Conservation (phyloP, 2,113 vertebrate genomes). For the Centropristis striata region DNA sequence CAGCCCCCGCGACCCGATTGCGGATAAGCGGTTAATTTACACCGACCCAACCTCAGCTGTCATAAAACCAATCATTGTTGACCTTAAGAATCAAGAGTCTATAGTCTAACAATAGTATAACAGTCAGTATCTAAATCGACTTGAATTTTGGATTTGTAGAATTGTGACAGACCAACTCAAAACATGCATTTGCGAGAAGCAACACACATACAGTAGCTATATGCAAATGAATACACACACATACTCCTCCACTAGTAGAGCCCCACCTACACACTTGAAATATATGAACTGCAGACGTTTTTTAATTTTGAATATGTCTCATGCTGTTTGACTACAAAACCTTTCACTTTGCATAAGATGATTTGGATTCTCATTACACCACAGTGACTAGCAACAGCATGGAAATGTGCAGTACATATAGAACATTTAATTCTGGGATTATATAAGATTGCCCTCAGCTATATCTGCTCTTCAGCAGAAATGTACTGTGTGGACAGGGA, state of each 20-base stretch:
- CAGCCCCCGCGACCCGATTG: too few relatives aligned
- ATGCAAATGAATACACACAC: constrained; percentile 1
- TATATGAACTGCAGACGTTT: constrained; percentile 9
- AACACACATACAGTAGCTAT: background rate
- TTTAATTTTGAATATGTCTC: constrained; percentile 13
- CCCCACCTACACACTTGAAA: background rate
- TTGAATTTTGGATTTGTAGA: too few relatives aligned
- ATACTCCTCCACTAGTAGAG: background rate
- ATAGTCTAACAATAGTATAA: too few relatives aligned
- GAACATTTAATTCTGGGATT: constrained; percentile 42
- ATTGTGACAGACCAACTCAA: too few relatives aligned
- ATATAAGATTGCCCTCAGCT: constrained; percentile 23
- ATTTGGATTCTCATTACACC: constrained; percentile 30
- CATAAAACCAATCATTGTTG: too few relatives aligned
- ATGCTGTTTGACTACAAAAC: constrained; percentile 31
- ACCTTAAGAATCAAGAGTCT: too few relatives aligned
- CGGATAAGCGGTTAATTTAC: too few relatives aligned
- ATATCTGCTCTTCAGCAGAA: constrained; percentile 10
- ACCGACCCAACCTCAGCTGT: too few relatives aligned
- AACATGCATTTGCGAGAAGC: background rate
- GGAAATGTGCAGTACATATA: constrained; percentile 20
- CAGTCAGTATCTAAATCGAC: too few relatives aligned
- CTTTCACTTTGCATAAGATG: background rate
- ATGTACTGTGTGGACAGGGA: background rate
- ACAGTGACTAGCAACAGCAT: background rate